Evolutionary conservation across 2,797 vertebrate genomes (phyloP).

Genomic region (Argentina silus): DNA sequence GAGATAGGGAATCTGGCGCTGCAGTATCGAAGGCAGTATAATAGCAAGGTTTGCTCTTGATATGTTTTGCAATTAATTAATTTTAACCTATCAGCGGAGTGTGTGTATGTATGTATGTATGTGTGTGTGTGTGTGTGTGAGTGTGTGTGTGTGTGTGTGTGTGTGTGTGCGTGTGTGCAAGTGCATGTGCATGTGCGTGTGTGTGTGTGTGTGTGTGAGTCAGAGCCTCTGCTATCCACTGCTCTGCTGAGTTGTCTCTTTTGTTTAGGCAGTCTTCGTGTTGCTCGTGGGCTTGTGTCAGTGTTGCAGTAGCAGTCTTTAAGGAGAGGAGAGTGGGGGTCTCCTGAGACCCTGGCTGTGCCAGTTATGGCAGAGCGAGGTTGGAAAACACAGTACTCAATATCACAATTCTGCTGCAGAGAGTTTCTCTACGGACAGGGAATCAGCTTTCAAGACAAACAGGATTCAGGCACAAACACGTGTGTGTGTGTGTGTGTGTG

Average conservation of each 20-base stretch:
- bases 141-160: background rate
- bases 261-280: slow-evolving; percentile 29
- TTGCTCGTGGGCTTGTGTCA: background rate
- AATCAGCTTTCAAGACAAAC: too few relatives aligned
- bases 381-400: slow-evolving; percentile 28
- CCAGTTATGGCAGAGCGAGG: slow-evolving; percentile 8
- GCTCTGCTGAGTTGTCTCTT: slow-evolving; percentile 53
- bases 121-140: background rate
- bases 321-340: slow-evolving; percentile 28
- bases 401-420: slow-evolving; percentile 52
- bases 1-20: too few relatives aligned
- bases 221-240: background rate
- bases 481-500: too few relatives aligned
- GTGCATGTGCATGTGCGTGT: background rate
- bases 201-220: background rate
- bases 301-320: background rate
- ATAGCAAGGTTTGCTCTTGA: too few relatives aligned
- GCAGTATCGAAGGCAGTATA: too few relatives aligned
- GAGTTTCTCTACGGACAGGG: background rate
- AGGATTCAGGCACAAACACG: too few relatives aligned
- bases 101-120: background rate
- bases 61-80: too few relatives aligned
- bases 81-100: background rate
- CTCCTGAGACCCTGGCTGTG: slow-evolving; percentile 43
- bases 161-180: background rate